phyloP scores from a whole-genome alignment of 2,113 vertebrate genomes.

The Cyanoramphus novaezelandiae region DNA sequence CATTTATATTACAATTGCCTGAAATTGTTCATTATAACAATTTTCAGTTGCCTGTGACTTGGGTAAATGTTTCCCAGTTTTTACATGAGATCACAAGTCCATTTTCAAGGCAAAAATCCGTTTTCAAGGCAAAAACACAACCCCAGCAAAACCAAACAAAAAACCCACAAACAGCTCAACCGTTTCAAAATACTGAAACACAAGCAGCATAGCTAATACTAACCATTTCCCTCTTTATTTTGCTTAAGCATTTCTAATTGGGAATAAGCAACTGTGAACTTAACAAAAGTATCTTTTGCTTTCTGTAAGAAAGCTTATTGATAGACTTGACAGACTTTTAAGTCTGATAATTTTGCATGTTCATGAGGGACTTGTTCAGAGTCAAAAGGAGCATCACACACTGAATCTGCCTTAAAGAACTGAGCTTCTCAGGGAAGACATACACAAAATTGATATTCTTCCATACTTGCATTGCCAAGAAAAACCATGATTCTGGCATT shows the following conservation, averaged over 20 bases:
- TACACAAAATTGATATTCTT: not conserved
- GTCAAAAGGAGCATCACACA: not conserved
- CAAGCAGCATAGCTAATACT: not conserved
- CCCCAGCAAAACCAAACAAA: not conserved
- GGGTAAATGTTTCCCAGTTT: not conserved
- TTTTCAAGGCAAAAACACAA: not conserved
- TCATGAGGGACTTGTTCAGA: not conserved
- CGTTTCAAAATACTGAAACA: not conserved
- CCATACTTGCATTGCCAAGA: not conserved
- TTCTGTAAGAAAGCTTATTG: not conserved
- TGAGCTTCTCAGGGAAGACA: not conserved
- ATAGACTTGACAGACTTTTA: not conserved
- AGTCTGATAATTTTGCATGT: not conserved
- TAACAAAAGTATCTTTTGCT: not conserved
- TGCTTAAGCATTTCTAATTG: not conserved
- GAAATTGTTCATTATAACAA: not conserved
- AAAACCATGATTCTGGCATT: not conserved
- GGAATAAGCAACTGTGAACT: not conserved
- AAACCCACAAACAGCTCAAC: not conserved
- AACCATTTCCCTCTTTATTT: not conserved
- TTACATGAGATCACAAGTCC: not conserved
- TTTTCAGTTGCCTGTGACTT: not conserved
- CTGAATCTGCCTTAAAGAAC: not conserved
- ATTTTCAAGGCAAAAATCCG: not conserved
- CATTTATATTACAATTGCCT: not conserved